Evolutionary conservation across 2,113 vertebrate species (phyloP), one percentile per base, ranked within the genome.

Genomic region (Anguilla rostrata): DNA sequence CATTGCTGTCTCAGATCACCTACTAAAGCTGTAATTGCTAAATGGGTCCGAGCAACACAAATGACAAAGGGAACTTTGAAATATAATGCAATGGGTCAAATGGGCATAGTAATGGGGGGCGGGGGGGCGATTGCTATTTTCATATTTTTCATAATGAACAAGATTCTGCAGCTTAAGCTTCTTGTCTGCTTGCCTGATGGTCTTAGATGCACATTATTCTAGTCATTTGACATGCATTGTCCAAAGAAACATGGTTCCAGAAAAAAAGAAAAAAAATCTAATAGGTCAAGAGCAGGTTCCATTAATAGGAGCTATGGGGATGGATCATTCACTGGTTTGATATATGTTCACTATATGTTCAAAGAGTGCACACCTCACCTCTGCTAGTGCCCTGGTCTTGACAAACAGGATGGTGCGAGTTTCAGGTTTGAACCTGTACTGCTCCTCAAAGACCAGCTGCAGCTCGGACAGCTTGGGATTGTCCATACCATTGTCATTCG

Each of bases 331-430:
- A 75, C 26, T 75, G 71, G 71, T n/a, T 75, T 34, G 5, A n/a
- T 75, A 34, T 75, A 26, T 29, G 71, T 75, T 75, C 56, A 18
- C 22, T 26, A 26, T 46, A 14, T 75, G 2, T 75, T 12, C 26
- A 3, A 43, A 22, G 60, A 20, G 18, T 66, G 18, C 79, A 81
- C 5, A 2, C 20, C 81, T 29, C 49, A 83, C 81, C 81, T 83
- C 81, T 83, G 81, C 81, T 4, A 83, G 81, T 34, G 46, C 81
- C n/a, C 81, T 83, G 81, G 81, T 83, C 46, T 12, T 83, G 81
- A 83, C 81, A 53, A 83, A 83, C 18, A 83, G 81, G 81, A 83
- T 83, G 81, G 81, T 83, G 5, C 46, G 20, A 8, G 81, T 83
- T 6, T 49, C 43, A 12, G 81, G 46, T 26, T 83, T 83, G 29